These are phyloP conservation scores for Oedothorax gibbosus DNA, from an alignment of 1,140 invertebrate species.

Conservation along the genomic window DNA sequence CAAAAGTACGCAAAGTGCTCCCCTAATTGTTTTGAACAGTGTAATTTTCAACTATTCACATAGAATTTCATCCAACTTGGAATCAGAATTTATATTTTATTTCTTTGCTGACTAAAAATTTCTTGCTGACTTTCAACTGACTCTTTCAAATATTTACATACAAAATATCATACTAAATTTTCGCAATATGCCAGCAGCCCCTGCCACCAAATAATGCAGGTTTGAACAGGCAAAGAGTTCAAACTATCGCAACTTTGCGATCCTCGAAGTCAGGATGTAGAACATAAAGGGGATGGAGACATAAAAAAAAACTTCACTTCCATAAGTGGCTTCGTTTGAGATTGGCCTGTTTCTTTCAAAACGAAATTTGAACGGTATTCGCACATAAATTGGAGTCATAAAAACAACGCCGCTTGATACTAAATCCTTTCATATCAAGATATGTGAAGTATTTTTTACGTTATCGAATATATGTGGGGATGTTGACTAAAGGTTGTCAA, in stretches of 20 bases:
- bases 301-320: constrained; percentile 13
- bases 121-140: too few relatives aligned
- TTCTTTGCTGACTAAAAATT: too few relatives aligned
- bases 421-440: constrained; percentile 36
- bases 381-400: constrained; percentile 32
- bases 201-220: constrained; percentile 23
- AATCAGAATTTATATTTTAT: too few relatives aligned
- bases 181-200: background rate
- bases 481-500: too few relatives aligned
- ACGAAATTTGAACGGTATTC: background rate
- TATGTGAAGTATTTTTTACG: background rate
- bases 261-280: constrained; percentile 13
- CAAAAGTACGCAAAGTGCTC: too few relatives aligned
- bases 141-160: too few relatives aligned
- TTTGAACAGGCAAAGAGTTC: constrained; percentile 34
- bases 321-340: constrained; percentile 47
- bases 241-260: constrained; percentile 23
- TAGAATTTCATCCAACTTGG: too few relatives aligned
- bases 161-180: too few relatives aligned
- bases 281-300: constrained; percentile 1
- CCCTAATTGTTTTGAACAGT: too few relatives aligned
- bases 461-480: background rate
- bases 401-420: constrained; percentile 27
- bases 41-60: too few relatives aligned
- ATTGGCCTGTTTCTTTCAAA: constrained; percentile 28